Percentiles rank a stretch among this genome's conserved stretches.
phyloP scores from a whole-genome alignment of 2,797 vertebrate genomes.

The Oryzias sinensis region DNA sequence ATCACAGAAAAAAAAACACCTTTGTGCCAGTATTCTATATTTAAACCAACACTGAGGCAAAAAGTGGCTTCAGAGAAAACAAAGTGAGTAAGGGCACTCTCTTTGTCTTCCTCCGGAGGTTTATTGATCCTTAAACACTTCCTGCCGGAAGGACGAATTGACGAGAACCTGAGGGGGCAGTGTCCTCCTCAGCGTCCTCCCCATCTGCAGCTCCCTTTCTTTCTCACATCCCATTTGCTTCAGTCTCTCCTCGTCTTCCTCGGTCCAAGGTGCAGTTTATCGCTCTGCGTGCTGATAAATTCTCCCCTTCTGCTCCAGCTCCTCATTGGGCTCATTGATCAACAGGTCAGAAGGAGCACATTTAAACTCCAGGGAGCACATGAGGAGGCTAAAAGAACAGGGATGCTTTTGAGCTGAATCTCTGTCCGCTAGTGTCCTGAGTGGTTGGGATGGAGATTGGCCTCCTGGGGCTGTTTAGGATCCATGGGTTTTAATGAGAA shows the following conservation, averaged over 20 bases:
- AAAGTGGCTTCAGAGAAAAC: slow-evolving; percentile 39
- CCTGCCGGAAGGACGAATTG: slow-evolving; percentile 72
- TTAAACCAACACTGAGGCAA: slow-evolving; percentile 15
- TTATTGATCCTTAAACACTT: slow-evolving; percentile 72
- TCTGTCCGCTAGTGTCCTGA: slow-evolving; percentile 57
- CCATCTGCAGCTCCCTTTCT: slow-evolving; percentile 20
- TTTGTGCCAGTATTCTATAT: slow-evolving; percentile 14
- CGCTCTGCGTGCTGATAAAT: slow-evolving; percentile 7
- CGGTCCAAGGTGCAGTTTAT: not conserved
- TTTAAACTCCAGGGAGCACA: slow-evolving; percentile 30
- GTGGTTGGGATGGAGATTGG: slow-evolving; percentile 54
- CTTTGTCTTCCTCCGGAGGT: slow-evolving; percentile 43
- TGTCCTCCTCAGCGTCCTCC: slow-evolving; percentile 34
- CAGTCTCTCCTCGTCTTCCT: not conserved
- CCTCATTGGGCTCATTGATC: slow-evolving; percentile 48
- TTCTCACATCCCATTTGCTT: slow-evolving; percentile 21
- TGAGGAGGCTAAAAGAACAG: slow-evolving; percentile 2
- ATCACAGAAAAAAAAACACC: slow-evolving; percentile 14
- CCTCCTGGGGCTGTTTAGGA: slow-evolving; percentile 57
- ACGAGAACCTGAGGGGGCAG: slow-evolving; percentile 35
- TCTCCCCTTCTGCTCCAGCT: not conserved
- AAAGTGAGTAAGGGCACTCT: slow-evolving; percentile 28
- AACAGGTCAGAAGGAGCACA: slow-evolving; percentile 39
- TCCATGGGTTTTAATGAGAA: slow-evolving; percentile 58
- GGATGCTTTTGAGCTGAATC: slow-evolving; percentile 54